Conservation (phyloP, 1,140 invertebrate species). For the Micrasema longulum region DNA sequence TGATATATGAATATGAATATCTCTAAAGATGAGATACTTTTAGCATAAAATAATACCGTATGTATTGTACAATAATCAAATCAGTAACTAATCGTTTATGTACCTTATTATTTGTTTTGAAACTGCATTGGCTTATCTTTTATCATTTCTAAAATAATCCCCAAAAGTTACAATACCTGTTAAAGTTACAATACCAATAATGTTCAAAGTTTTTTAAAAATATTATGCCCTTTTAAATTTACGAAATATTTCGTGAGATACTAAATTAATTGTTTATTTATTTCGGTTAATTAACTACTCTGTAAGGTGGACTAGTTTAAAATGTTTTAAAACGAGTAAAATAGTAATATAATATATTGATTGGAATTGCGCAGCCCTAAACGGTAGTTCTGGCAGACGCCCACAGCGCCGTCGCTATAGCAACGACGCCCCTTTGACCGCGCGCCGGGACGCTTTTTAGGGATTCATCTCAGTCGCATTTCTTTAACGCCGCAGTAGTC, state of each 20-base stretch:
- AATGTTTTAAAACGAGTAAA: no score
- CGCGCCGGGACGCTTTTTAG: conserved; percentile 48
- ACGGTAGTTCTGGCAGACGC: conserved; percentile 41
- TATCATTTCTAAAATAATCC: no score
- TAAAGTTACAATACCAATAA: no score
- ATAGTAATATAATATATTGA: no score
- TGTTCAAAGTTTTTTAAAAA: neutral
- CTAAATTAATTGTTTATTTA: neutral
- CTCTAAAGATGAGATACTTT: no score
- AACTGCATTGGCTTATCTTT: no score
- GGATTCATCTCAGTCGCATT: conserved; percentile 43
- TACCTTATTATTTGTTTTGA: no score
- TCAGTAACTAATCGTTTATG: no score
- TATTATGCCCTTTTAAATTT: neutral
- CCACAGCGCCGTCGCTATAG: conserved; percentile 57
- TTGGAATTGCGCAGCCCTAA: conserved; percentile 55
- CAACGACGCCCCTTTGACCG: conserved; percentile 54
- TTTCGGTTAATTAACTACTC: neutral
- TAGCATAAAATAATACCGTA: no score
- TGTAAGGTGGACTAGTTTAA: neutral
- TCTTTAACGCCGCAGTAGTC: conserved; percentile 37
- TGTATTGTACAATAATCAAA: no score
- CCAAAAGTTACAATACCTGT: no score
- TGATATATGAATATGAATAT: no score
- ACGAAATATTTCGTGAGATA: neutral